Percentiles rank a stretch among this genome's conserved stretches.
Conservation (phyloP, 2,113 vertebrate genomes). For the Corythornis vintsioides region DNA sequence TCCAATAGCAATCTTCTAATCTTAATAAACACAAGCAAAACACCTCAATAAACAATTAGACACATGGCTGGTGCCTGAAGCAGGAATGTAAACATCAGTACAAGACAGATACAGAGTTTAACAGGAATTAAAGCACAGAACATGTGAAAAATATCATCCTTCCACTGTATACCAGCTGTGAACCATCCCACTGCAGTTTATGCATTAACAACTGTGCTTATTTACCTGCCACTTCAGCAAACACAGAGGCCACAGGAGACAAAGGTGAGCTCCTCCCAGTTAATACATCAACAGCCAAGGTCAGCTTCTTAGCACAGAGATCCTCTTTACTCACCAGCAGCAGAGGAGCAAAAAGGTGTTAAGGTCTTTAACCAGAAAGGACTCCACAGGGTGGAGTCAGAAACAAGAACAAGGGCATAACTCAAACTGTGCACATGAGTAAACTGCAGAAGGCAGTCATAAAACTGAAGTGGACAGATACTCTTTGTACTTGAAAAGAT, state of each 20-base stretch:
- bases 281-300: conserved; percentile 9
- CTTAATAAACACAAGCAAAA: neutral
- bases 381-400: neutral
- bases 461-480: conserved; percentile 29
- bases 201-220: conserved; percentile 32
- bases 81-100: conserved; percentile 13
- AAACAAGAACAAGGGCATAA: neutral
- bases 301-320: neutral
- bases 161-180: neutral
- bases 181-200: neutral
- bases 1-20: neutral
- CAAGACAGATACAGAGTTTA: conserved; percentile 45
- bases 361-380: neutral
- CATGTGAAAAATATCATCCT: neutral
- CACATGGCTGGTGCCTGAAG: conserved; percentile 15
- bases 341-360: neutral
- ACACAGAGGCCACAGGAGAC: neutral
- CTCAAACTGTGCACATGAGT: neutral
- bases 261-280: conserved; percentile 8
- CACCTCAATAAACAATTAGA: neutral
- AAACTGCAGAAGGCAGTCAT: conserved; percentile 28
- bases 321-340: neutral
- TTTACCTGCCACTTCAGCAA: conserved; percentile 10
- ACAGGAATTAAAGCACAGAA: neutral
- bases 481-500: conserved; percentile 7